phyloP scores from a whole-genome alignment of 2,797 vertebrate species.

The Buceros bicornis region DNA sequence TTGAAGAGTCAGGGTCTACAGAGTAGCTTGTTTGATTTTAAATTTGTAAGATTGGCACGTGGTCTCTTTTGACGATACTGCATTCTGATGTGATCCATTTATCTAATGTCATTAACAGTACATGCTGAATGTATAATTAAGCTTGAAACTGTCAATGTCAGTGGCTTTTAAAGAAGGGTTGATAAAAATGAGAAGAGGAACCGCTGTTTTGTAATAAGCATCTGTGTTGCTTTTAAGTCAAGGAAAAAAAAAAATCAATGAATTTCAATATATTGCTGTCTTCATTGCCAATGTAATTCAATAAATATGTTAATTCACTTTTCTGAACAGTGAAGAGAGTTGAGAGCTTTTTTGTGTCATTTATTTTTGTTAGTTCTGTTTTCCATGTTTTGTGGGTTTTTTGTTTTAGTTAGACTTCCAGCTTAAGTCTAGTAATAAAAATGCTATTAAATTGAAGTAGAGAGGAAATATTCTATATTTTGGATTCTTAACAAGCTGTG shows the following conservation, averaged over 20 bases:
- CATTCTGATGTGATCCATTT: slow-evolving; percentile 76
- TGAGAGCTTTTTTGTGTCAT: slow-evolving; percentile 61
- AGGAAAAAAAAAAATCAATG: slow-evolving; percentile 70
- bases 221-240: slow-evolving; percentile 77
- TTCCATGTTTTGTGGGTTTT: neutral
- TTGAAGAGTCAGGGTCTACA: slow-evolving; percentile 74
- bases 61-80: slow-evolving; percentile 68
- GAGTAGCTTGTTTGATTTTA: slow-evolving; percentile 76
- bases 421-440: slow-evolving; percentile 39
- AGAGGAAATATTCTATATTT: neutral
- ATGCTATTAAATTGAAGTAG: slow-evolving; percentile 3
- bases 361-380: slow-evolving; percentile 60
- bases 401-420: slow-evolving; percentile 46
- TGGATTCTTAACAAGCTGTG: neutral
- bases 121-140: slow-evolving; percentile 78
- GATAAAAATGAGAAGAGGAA: slow-evolving; percentile 73
- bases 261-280: slow-evolving; percentile 76
- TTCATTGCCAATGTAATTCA: slow-evolving; percentile 76
- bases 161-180: slow-evolving; percentile 65
- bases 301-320: slow-evolving; percentile 78
- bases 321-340: slow-evolving; percentile 60
- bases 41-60: slow-evolving; percentile 76
- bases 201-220: slow-evolving; percentile 74
- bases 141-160: slow-evolving; percentile 75
- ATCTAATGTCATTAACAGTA: slow-evolving; percentile 79